Percentiles rank a stretch among this genome's conserved stretches.
Evolutionary conservation across 1,140 invertebrate genomes (phyloP).

Genomic region (Microplitis mediator): DNA sequence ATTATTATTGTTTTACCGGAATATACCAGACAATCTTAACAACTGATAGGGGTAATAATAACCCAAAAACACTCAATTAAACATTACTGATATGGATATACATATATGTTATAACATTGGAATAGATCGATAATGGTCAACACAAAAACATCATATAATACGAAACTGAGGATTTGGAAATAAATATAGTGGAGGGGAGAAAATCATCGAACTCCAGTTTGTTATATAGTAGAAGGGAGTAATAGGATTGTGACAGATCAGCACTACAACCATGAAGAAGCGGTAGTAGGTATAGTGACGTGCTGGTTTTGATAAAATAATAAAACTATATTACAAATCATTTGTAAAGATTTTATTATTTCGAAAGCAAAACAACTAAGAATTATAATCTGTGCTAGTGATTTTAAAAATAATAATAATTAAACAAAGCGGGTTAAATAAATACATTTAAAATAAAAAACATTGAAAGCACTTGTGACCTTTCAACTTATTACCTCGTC

Average conservation of each 20-base stretch:
- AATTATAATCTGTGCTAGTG: constrained; percentile 7
- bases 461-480: constrained; percentile 9
- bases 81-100: too few relatives aligned
- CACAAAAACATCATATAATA: background rate
- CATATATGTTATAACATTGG: too few relatives aligned
- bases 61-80: too few relatives aligned
- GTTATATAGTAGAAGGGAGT: constrained; percentile 33
- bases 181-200: constrained; percentile 20
- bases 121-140: too few relatives aligned
- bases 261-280: constrained; percentile 38
- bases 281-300: constrained; percentile 19
- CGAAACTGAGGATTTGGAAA: background rate
- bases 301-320: background rate
- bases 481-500: constrained; percentile 10
- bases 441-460: background rate
- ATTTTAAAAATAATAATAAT: background rate
- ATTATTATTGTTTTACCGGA: too few relatives aligned
- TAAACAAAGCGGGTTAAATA: too few relatives aligned
- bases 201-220: constrained; percentile 22
- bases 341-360: too few relatives aligned
- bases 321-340: background rate
- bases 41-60: too few relatives aligned
- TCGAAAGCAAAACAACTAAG: too few relatives aligned
- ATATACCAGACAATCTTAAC: too few relatives aligned
- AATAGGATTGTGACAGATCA: constrained; percentile 46